Base-by-base conservation (phyloP, 2,797 vertebrate species). In the Galago senegalensis region DNA sequence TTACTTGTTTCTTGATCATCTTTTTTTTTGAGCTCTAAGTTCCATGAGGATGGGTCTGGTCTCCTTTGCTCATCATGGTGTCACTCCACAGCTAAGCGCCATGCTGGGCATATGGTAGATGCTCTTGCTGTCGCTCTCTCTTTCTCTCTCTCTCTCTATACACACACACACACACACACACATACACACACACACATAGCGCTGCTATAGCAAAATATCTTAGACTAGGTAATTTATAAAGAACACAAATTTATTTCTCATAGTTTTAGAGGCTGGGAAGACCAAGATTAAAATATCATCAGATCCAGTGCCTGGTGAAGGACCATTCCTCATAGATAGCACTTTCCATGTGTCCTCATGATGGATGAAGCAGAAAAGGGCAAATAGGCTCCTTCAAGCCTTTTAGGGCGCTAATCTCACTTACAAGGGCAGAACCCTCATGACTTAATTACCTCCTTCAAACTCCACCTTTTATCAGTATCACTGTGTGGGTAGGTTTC, bases 11-110 rank as follows among this genome's bases (percentile, higher is more conserved):
- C 75, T 81, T 34, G 60, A 65, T 43, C 11, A 8, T 76, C 63
- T 94, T 21, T 82, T 95, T 40, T 40, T 90, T 70, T 87, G 87
- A 37, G 46, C 25, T 49, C 10, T 77, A 31, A 75, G 34, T 80
- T 85, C 25, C 25, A 5, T 27, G 17, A 77, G 17, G 46, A 49
- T 29, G 31, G 65, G 60, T 49, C 67, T 72, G 60, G 17, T 85
- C 25, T 89, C 0, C 58, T 75, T 65, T 60, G 76, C 31, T 89
- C 12, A 18, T 77, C n/a, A n/a, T 9, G 20, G 23, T 70, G 16
- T 73, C 46, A 69, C 9, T n/a, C 20, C 61, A n/a, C 27, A 29
- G 16, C 40, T 37, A 76, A 25, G 29, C 29, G 53, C 37, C 17
- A 21, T 65, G 56, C 40, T 31, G 37, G 72, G 34, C 46, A 34